Percentiles rank a stretch among this genome's conserved stretches.
Conservation (phyloP, 2,888 invertebrate species). For the Leucozona laternaria region DNA sequence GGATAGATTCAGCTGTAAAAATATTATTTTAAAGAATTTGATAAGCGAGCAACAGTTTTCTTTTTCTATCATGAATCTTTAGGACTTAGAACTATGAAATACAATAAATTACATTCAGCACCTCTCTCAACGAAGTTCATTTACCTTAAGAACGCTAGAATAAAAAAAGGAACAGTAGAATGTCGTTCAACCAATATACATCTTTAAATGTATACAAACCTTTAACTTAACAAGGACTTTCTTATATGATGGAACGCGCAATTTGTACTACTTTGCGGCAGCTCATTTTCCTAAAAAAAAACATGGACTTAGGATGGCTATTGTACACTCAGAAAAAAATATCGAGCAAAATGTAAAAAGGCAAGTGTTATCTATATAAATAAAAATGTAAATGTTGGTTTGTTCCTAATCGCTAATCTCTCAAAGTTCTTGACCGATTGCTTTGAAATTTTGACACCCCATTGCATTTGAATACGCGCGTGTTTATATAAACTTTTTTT, state of each 20-base stretch:
- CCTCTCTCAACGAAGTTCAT: not conserved
- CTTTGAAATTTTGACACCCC: too few relatives aligned
- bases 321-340: not conserved
- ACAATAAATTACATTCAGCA: not conserved
- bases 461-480: too few relatives aligned
- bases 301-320: too few relatives aligned
- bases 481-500: too few relatives aligned
- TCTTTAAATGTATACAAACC: not conserved
- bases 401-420: too few relatives aligned
- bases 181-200: not conserved
- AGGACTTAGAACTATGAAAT: too few relatives aligned
- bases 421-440: too few relatives aligned
- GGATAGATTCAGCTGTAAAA: not conserved
- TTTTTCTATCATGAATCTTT: not conserved
- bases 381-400: too few relatives aligned
- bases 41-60: slow-evolving; percentile 1
- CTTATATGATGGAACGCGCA: slow-evolving; percentile 47
- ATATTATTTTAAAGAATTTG: not conserved
- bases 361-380: too few relatives aligned
- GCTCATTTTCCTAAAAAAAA: not conserved
- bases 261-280: slow-evolving; percentile 55
- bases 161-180: not conserved
- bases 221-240: slow-evolving; percentile 1
- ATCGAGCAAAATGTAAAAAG: not conserved
- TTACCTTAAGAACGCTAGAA: not conserved